Base-by-base conservation (phyloP, 2,797 vertebrate species). In the Siniperca undulata region DNA sequence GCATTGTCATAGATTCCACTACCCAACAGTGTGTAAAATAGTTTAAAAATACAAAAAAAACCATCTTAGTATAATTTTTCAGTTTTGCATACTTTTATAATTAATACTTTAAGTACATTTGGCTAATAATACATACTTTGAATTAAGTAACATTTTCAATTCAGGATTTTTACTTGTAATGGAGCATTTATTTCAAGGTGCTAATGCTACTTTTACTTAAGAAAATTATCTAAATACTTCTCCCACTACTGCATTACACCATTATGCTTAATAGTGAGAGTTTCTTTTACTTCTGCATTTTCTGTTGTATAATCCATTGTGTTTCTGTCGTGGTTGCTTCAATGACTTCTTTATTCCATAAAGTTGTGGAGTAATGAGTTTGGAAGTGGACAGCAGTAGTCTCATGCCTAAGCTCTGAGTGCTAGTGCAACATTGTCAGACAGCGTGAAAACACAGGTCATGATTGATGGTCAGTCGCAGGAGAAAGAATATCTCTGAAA, bases 391-490 rank as follows among this genome's bases (percentile, higher is more conserved):
- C 27, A 50, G 27, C 9, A 55, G 2, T 9, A 7, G 30, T 59
- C 30, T 61, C 30, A 24, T 27, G 14, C 3, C 36, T 46, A 7
- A 62, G 60, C 19, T 16, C 22, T 19, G 10, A 61, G 56, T 27
- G 38, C 38, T n/a, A 4, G 19, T 61, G 36, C 46, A 77, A 42
- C 55, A 60, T 42, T 34, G 42, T 53, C 44, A n/a, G 7, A 52
- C 50, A 24, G 12, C 12, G 5, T 50, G 20, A 52, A 58, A 68
- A 34, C 17, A 24, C 46, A 7, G 17, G 46, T n/a, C 14, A 17
- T 66, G 77, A 81, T 42, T 68, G 64, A 78, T 70, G 44, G 61
- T 78, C 81, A 70, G n/a, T 44, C 8, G 0, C 68, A 68, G 20
- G 19, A 24, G 40, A 76, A 74, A 84, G 50, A 59, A 71, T 1